Conservation (phyloP, 2,797 vertebrate genomes). For the Molossus alvarezi region DNA sequence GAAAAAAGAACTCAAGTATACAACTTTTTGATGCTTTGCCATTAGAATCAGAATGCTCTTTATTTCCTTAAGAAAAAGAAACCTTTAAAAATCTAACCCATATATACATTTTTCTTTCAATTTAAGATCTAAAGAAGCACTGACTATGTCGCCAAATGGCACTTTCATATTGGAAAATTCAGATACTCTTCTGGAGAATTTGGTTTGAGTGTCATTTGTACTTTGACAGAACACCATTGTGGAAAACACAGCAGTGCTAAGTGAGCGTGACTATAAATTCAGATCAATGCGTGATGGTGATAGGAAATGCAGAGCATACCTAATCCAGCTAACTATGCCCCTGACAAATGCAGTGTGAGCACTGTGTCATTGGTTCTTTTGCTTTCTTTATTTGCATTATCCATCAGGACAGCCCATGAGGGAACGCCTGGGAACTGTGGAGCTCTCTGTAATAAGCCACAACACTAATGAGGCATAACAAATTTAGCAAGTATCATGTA, state of each 20-base stretch:
- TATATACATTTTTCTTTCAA: not conserved
- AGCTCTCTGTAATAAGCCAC: constrained; percentile 88
- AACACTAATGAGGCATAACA: constrained; percentile 91
- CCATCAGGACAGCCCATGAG: constrained; percentile 89
- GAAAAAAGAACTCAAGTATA: not conserved
- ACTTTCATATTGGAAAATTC: constrained; percentile 22
- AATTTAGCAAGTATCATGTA: constrained; percentile 90
- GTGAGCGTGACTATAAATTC: constrained; percentile 78
- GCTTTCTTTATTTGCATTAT: constrained; percentile 89
- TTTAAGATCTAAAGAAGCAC: not conserved
- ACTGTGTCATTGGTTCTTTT: constrained; percentile 83
- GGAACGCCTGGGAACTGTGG: constrained; percentile 87
- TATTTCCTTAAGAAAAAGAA: not conserved
- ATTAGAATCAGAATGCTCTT: not conserved
- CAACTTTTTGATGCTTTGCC: not conserved
- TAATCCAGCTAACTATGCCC: constrained; percentile 85
- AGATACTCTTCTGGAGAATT: not conserved
- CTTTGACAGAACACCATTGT: constrained; percentile 5
- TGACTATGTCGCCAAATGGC: not conserved
- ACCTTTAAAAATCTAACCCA: not conserved
- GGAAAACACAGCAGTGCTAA: constrained; percentile 44
- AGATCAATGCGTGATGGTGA: constrained; percentile 82
- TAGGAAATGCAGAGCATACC: constrained; percentile 79
- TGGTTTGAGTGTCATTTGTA: constrained; percentile 6
- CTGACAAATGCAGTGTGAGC: constrained; percentile 86